Evolutionary conservation across 1,140 invertebrate genomes (phyloP), one percentile per base, ranked within the genome.

Genomic region (Lepidurus packardi): DNA sequence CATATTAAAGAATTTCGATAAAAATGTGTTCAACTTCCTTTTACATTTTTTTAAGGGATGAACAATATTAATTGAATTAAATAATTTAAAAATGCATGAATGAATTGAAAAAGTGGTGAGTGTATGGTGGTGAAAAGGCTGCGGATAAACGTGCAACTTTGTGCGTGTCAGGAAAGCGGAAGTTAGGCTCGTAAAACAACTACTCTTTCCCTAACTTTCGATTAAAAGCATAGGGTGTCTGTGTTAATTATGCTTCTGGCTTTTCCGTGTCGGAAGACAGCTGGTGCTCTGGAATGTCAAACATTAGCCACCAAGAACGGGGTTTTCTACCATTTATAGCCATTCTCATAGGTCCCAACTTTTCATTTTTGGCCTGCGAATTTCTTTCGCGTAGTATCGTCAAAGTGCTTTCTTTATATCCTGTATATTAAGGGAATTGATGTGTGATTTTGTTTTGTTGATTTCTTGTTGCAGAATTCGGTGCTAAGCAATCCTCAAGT

Each of bases 401-500:
- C 34, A 0, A 34, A 34, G 34, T 34, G 34, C 21, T 65, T 65
- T 65, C 53, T 65, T 65, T 65, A 21, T 65, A 47, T 65, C 21
- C 53, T 65, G 4, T 5, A 1, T 16, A 34, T 34, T 34, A 3
- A 34, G 34, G 34, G 3, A 34, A 34, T 34, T 65, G 13, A 65
- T 7, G 21, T 47, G 10, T 47, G 53, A 77, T 34, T 73, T 42
- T 8, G 10, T 73, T 73, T 78, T 34, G 16, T 78, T 78, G 11
- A 7, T 76, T 65, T 65, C 5, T 34, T 80, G 13, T 81, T 34
- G 34, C 2, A 34, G 43, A 75, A 16, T 73, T 80, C 43, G 81
- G 81, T 81, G 76, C 77, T 82, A 9, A 78, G 81, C 65, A 80
- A 80, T 76, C 80, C 81, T 34, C 81, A 82, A 75, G 75, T 81